A percentile compares a stretch with the other conserved stretches of the same genome.
phyloP scores from a whole-genome alignment of 2,888 invertebrate genomes.

The Steinernema hermaphroditum region DNA sequence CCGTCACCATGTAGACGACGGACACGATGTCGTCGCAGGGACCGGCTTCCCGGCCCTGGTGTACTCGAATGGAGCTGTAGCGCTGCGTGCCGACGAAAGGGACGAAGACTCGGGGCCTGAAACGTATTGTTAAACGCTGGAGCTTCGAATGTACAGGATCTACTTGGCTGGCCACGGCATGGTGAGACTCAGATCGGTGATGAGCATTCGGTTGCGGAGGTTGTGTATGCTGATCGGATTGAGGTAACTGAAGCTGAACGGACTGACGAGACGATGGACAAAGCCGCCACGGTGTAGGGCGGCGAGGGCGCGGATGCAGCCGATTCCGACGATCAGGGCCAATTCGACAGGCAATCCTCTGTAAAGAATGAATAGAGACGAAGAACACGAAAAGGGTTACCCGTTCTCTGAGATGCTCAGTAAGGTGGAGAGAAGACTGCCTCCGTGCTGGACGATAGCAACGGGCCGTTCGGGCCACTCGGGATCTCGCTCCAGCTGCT shows the following conservation, averaged over 20 bases:
- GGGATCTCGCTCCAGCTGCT: conserved; percentile 32
- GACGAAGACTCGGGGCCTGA: conserved; percentile 23
- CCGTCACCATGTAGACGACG: conserved; percentile 43
- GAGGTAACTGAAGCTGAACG: conserved; percentile 31
- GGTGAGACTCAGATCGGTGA: background rate
- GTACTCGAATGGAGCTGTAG: conserved; percentile 40
- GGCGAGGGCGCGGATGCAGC: conserved; percentile 37
- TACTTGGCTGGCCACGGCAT: conserved; percentile 10
- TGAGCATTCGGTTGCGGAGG: conserved; percentile 1
- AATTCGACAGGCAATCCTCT: conserved; percentile 23
- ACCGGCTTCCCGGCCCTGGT: conserved; percentile 37
- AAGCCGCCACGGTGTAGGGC: conserved; percentile 36
- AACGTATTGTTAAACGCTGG: background rate
- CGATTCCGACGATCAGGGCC: conserved; percentile 33
- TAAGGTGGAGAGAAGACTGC: conserved; percentile 31
- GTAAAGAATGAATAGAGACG: background rate
- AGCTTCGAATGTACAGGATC: background rate
- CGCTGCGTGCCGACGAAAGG: conserved; percentile 42
- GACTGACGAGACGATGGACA: conserved; percentile 33
- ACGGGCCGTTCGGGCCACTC: conserved; percentile 37
- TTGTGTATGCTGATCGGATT: conserved; percentile 1
- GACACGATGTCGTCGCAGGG: conserved; percentile 47
- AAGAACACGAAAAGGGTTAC: background rate
- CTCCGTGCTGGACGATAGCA: conserved; percentile 31
- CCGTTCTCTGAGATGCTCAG: conserved; percentile 32